Conservation (phyloP, 2,113 vertebrate genomes). For the Pipa parva region DNA sequence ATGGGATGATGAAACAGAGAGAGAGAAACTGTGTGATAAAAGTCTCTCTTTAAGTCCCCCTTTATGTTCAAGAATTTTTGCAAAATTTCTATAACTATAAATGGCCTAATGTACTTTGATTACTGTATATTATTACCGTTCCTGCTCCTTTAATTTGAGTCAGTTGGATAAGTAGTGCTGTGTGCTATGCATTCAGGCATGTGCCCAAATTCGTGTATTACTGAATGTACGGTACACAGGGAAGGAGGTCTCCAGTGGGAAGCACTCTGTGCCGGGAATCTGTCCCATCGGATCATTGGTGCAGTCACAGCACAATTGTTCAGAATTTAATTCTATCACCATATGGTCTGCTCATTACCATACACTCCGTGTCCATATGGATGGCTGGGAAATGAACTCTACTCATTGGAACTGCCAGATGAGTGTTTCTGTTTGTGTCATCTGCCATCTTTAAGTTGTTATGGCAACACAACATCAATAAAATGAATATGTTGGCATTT, state of each 20-base stretch:
- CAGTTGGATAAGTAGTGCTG: too few species aligned
- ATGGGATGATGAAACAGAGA: too few species aligned
- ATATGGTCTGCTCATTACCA: conserved; percentile 79
- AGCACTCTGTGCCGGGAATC: conserved; percentile 6
- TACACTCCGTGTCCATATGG: conserved; percentile 81
- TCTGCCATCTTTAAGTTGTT: conserved; percentile 75
- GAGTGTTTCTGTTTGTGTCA: conserved; percentile 78
- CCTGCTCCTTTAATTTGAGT: too few species aligned
- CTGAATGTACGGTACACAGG: conserved; percentile 19
- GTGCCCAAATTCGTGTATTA: conserved; percentile 13
- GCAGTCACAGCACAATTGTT: conserved; percentile 67
- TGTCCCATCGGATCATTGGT: conserved; percentile 55
- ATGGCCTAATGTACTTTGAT: too few species aligned
- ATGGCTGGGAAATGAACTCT: conserved; percentile 79
- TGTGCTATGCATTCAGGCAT: conserved; percentile 5
- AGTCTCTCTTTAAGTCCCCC: too few species aligned
- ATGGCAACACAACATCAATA: conserved; percentile 77
- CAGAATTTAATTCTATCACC: conserved; percentile 67
- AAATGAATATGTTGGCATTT: conserved; percentile 54
- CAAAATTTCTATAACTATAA: too few species aligned
- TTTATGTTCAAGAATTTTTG: too few species aligned
- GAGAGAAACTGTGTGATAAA: too few species aligned
- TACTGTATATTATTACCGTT: too few species aligned
- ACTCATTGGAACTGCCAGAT: conserved; percentile 80
- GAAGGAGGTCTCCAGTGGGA: conserved; percentile 5